phyloP scores from a whole-genome alignment of 2,888 invertebrate species.

The Leptinotarsa peninsularis region DNA sequence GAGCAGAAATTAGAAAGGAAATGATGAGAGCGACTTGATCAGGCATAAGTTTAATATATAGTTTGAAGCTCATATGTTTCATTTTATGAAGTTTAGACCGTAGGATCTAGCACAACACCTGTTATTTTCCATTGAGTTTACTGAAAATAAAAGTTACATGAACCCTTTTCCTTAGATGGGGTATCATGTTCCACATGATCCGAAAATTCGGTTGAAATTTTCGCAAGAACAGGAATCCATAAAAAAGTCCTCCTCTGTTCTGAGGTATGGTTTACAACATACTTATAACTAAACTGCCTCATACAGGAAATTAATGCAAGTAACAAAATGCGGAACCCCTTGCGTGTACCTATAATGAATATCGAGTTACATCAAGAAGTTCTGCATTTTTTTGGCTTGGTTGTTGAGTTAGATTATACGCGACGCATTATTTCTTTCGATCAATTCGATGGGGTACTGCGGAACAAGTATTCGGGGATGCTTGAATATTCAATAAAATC shows the following conservation, averaged over 20 bases:
- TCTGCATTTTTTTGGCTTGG: slow-evolving; percentile 38
- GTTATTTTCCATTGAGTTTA: no score
- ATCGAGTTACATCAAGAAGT: slow-evolving; percentile 34
- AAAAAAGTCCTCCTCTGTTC: neutral
- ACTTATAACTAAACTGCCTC: neutral
- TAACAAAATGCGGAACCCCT: slow-evolving; percentile 21
- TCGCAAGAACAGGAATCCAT: neutral
- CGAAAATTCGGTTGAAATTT: neutral
- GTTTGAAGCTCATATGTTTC: no score
- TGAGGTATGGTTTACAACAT: slow-evolving; percentile 2
- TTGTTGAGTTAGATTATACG: slow-evolving; percentile 27
- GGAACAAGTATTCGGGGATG: neutral
- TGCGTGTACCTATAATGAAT: slow-evolving; percentile 21
- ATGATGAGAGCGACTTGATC: no score
- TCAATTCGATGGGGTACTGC: slow-evolving; percentile 6
- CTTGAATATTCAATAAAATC: neutral
- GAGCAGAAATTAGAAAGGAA: no score
- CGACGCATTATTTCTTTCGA: slow-evolving; percentile 29
- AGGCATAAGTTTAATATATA: no score
- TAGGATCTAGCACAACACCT: no score
- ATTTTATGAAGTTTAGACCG: no score
- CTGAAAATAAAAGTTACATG: no score
- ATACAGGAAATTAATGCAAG: slow-evolving; percentile 10
- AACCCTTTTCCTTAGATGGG: no score
- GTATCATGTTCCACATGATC: no score